Conservation (phyloP, 37 sponge, comb jelly and placozoan species). For the Chondrilla cf. caribensis region DNA sequence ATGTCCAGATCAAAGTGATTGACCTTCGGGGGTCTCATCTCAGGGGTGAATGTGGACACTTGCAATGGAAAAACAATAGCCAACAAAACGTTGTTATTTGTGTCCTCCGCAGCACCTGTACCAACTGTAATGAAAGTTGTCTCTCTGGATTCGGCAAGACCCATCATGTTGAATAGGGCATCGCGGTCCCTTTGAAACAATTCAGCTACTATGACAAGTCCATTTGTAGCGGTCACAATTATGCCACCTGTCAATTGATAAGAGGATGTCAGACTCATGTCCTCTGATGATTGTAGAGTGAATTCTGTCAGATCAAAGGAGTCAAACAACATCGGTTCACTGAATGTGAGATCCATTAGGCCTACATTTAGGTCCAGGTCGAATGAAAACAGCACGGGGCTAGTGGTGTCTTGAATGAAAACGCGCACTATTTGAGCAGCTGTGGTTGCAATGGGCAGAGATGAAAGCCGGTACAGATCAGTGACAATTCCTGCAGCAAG, state of each 20-base stretch:
- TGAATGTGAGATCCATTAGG: slow-evolving; percentile 58
- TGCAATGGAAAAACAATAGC: slow-evolving; percentile 25
- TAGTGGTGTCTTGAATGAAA: slow-evolving; percentile 56
- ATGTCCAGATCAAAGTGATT: slow-evolving; percentile 72
- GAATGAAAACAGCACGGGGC: slow-evolving; percentile 55
- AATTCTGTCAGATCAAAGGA: slow-evolving; percentile 37
- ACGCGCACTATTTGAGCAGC: neutral
- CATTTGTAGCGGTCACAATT: slow-evolving; percentile 26
- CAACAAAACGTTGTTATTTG: slow-evolving; percentile 17
- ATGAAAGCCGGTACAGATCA: slow-evolving; percentile 60
- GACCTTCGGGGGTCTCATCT: slow-evolving; percentile 55
- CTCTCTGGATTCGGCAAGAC: slow-evolving; percentile 28
- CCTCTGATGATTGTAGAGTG: slow-evolving; percentile 1
- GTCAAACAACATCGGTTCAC: slow-evolving; percentile 63
- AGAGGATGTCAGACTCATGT: neutral
- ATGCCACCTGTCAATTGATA: neutral
- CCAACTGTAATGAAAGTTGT: slow-evolving; percentile 52
- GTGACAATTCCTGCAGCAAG: slow-evolving; percentile 49
- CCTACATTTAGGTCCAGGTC: slow-evolving; percentile 61
- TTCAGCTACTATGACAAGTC: slow-evolving; percentile 42
- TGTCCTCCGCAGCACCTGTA: slow-evolving; percentile 60
- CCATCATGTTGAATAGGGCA: slow-evolving; percentile 55
- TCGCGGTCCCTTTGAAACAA: slow-evolving; percentile 70
- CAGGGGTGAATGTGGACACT: slow-evolving; percentile 41
- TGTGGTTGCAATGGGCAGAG: slow-evolving; percentile 26